Percentiles rank a stretch among this genome's conserved stretches.
Conservation (phyloP, 2,113 vertebrate genomes). For the Leptocoma aspasia region DNA sequence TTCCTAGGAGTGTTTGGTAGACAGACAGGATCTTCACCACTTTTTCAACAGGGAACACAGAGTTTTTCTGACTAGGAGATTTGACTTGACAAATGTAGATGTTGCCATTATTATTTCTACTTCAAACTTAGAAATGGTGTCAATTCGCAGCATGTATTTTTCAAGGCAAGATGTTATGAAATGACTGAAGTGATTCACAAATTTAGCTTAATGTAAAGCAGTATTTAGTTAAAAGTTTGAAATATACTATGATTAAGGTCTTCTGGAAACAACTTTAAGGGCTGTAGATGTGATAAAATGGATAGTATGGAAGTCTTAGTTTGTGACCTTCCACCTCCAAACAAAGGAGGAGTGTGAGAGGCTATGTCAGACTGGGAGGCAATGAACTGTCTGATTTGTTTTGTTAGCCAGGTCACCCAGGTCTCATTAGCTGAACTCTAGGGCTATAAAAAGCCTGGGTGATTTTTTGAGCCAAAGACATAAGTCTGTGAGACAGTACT, state of each 20-base stretch:
- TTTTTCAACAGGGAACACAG: background rate
- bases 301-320: background rate
- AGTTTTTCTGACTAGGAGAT: background rate
- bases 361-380: background rate
- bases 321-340: background rate
- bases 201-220: background rate
- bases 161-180: background rate
- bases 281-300: background rate
- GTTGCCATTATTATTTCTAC: slow-evolving; percentile 1
- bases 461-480: background rate
- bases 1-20: background rate
- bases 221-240: background rate
- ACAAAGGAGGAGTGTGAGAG: background rate
- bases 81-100: slow-evolving; percentile 27
- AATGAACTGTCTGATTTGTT: background rate
- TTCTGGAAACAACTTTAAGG: background rate
- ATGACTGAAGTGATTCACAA: background rate
- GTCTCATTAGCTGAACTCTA: background rate
- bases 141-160: background rate
- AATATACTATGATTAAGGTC: background rate
- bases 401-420: background rate
- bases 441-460: background rate
- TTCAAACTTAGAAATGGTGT: background rate
- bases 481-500: background rate
- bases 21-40: background rate